Conservation (phyloP, 2,113 vertebrate genomes). For the Panurus biarmicus region DNA sequence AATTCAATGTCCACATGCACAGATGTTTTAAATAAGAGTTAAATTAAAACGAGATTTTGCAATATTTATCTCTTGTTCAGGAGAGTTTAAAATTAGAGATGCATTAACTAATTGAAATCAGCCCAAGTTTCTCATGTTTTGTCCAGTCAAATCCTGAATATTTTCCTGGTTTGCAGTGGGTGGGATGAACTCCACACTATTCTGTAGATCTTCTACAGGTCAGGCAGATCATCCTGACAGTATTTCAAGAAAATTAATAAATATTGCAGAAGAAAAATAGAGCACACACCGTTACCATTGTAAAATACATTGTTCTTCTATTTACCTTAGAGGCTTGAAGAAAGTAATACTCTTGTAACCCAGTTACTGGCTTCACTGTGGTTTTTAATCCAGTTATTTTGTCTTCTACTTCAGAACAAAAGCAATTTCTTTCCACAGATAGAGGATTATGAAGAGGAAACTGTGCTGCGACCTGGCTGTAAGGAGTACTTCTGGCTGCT, state of each 20-base stretch:
- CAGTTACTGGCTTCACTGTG: neutral
- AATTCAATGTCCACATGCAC: neutral
- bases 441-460: conserved; percentile 96
- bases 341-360: neutral
- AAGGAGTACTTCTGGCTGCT: conserved; percentile 99
- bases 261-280: neutral
- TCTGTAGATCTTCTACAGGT: neutral
- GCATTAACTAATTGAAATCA: neutral
- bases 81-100: neutral
- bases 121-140: neutral
- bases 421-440: conserved; percentile 72
- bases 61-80: neutral
- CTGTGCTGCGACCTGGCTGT: conserved; percentile 87
- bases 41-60: neutral
- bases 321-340: neutral
- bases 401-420: neutral
- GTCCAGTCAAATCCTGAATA: neutral
- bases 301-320: neutral
- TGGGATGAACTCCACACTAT: neutral
- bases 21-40: neutral
- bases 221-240: neutral
- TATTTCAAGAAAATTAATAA: neutral
- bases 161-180: neutral
- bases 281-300: neutral
- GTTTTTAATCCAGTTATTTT: neutral